Base-by-base conservation (phyloP, 1,140 invertebrate genomes). In the Aricia agestis region DNA sequence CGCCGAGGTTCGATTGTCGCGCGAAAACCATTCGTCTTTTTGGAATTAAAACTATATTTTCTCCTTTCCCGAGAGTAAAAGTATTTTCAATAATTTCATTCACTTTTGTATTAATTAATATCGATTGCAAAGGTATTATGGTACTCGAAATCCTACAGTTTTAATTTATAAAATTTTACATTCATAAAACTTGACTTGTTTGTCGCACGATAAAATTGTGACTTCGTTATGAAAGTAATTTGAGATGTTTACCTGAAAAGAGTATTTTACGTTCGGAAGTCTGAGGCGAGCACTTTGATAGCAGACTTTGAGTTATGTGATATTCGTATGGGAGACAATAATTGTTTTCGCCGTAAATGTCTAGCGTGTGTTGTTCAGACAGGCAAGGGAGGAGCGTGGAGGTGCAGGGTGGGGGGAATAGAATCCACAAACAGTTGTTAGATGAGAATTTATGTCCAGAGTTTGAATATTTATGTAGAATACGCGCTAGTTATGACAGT, bases 401-500 rank as follows among this genome's bases (percentile, higher is more conserved):
- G 45, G 45, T 6, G 45, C 2, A 10, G 45, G 45, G 45, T 15
- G 45, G 45, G 45, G 45, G 11, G 9, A 52, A 15, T 13, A 52
- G 45, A 52, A 52, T 52, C 45, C 45, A 52, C 45, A 52, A 52
- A 52, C 45, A 52, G 45, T 52, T 52, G 45, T 52, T 52, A 52
- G 45, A 52, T 52, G 45, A 52, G 45, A 52, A 52, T 52, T 52
- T 52, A 52, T 52, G 45, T 52, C 13, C 45, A 52, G 45, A 52
- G 45, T 52, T 52, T 52, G 45, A 52, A 52, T 52, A 52, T 52
- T 52, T 52, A 52, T 52, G 45, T 15, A 15, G 45, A 52, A 15
- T 52, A 52, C 9, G 45, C 45, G 45, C 45, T 52, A 13, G 45
- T 52, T 52, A 52, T 52, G 45, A 52, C 45, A 52, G 45, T 52